Evolutionary conservation across 1,140 invertebrate species (phyloP), one percentile per base, ranked within the genome.

Genomic region (Acromyrmex heyeri): DNA sequence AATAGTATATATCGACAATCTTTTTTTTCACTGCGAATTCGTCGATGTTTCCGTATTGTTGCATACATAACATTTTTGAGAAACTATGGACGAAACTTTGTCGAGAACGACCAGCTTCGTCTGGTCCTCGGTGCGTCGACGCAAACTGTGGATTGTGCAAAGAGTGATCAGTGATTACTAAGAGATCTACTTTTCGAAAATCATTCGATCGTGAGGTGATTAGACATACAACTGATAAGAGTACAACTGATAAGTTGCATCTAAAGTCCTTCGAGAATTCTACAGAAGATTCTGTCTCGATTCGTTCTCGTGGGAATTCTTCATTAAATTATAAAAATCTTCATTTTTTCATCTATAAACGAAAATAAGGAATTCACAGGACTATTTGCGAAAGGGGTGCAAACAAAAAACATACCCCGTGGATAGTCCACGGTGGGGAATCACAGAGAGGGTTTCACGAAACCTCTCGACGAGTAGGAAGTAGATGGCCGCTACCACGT

Each of bases 401-500:
- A n/a, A 57, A 27, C 0, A 30, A 57, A 12, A 30, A 16, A 55
- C 53, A 24, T 69, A 55, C 27, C 14, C 27, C 12, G 77, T 81
- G 48, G 38, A n/a, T 1, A 50, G 3, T 8, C 14, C 55, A 73
- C 24, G 44, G 61, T 55, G 55, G 44, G 7, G 7, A 55, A 65
- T 7, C 3, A 34, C 27, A 62, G 67, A 78, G 78, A 69, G 44
- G 81, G 75, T 88, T 87, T 82, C 21, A 30, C 83, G 83, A 65
- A 64, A 57, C 82, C 90, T 79, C 88, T 90, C 88, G 81, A 76
- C 89, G 92, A 91, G 92, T n/a, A 91, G 92, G 90, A 92, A 93
- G 95, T 95, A 95, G 94, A 98, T 98, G 97, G 97, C 97, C 96
- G 96, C 97, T 96, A 98, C 97, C 95, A 97, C 97, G 96, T 98